Evolutionary conservation across 1,140 invertebrate genomes (phyloP), one percentile per base, ranked within the genome.

Genomic region (Anastrepha obliqua): DNA sequence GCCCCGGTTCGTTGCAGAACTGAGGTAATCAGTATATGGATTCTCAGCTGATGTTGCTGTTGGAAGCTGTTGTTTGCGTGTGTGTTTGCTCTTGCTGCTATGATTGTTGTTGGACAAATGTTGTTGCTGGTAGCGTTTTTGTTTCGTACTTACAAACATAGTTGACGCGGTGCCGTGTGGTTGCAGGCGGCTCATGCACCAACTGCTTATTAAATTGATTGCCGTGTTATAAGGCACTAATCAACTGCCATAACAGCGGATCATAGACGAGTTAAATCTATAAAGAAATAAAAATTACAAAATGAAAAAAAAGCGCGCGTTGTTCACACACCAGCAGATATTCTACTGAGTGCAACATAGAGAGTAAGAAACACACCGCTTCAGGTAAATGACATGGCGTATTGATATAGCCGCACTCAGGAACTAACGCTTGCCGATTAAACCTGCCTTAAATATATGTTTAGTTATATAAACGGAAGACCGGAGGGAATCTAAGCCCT

Each of bases 181-280:
- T 81, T 81, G 74, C 74, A 55, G 74, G 74, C 74, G 87, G 67
- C 74, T 29, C 29, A 74, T 78, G 70, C 70, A 44, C n/a, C 70
- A 81, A 78, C 88, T 70, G 67, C 88, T 88, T 87, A 88, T 88
- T 88, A 88, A 88, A 88, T 88, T 88, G 88, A 88, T 88, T 88
- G 88, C 88, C 88, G 86, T 88, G 88, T 88, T 88, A 88, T 88
- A 86, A 88, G 86, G 86, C 88, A 87, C 88, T 88, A 88, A 88
- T 88, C 88, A 88, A 81, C 87, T 81, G 87, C 87, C 70, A 85
- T 87, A 87, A 87, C 87, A 81, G 58, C 67, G 47, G 74, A 81
- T 81, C 74, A 81, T 81, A 81, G 74, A 3, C n/a, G 74, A 58
- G 74, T 81, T 81, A 81, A 81, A 81, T 55, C 74, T 81, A 81